Percentiles rank a stretch among this genome's conserved stretches.
Conservation (phyloP, 2,888 invertebrate species). For the Seira ritae region DNA sequence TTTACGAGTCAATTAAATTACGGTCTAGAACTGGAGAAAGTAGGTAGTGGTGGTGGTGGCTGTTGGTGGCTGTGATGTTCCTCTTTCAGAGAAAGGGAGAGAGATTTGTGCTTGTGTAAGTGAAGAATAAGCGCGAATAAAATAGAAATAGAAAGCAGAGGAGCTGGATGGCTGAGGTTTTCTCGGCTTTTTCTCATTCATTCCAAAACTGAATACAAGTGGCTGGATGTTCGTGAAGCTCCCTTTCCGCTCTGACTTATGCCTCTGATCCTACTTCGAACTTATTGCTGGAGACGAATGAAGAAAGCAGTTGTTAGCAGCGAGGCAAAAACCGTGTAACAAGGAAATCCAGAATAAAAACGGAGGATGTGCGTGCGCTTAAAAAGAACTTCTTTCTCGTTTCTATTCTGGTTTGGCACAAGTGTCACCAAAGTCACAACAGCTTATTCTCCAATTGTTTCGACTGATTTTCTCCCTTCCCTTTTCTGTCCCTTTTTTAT, state of each 20-base stretch:
- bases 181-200: not conserved
- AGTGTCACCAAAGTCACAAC: conserved; percentile 49
- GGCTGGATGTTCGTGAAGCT: not conserved
- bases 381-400: conserved; percentile 17
- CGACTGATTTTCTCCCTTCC: conserved; percentile 27
- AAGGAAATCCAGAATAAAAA: conserved; percentile 1
- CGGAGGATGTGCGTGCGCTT: conserved; percentile 8
- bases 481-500: not conserved
- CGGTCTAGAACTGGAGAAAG: conserved; percentile 27
- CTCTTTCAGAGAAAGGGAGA: not conserved
- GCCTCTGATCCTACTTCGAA: not conserved
- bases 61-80: conserved; percentile 10
- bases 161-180: conserved; percentile 25
- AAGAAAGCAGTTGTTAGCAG: conserved; percentile 14
- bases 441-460: conserved; percentile 41
- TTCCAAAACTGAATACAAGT: conserved; percentile 1
- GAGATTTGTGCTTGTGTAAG: conserved; percentile 4
- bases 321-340: conserved; percentile 22
- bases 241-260: not conserved
- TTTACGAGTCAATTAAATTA: conserved; percentile 64
- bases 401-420: conserved; percentile 21
- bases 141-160: conserved; percentile 1
- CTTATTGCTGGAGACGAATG: not conserved
- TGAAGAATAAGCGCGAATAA: conserved; percentile 24
- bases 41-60: not conserved